These are phyloP conservation scores for Ariolimax columbianus DNA, from an alignment of 2,888 invertebrate genomes.

Conservation along the genomic window DNA sequence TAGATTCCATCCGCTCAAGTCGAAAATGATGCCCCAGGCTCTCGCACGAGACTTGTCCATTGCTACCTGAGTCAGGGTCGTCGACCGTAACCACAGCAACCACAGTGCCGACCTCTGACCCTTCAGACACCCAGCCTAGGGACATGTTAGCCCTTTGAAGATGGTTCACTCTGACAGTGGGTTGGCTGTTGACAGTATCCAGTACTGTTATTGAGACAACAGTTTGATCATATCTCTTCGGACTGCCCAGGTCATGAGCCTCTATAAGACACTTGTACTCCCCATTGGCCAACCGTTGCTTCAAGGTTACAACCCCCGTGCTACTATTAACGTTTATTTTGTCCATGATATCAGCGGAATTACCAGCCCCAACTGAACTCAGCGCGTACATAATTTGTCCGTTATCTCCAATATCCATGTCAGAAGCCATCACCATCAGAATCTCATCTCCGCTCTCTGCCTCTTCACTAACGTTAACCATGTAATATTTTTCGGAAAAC, in stretches of 20 bases:
- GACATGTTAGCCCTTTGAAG: constrained; percentile 40
- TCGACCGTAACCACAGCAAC: constrained; percentile 89
- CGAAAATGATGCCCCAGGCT: not conserved
- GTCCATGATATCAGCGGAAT: not conserved
- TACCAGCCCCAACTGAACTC: constrained; percentile 80
- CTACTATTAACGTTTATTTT: constrained; percentile 7
- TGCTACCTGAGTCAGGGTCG: constrained; percentile 81
- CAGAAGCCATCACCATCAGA: constrained; percentile 85
- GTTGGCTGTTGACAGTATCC: constrained; percentile 70
- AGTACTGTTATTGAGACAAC: constrained; percentile 63
- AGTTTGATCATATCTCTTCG: constrained; percentile 60
- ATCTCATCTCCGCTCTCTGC: constrained; percentile 89
- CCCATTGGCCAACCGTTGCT: constrained; percentile 73
- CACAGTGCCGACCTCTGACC: constrained; percentile 82
- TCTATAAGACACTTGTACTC: constrained; percentile 58
- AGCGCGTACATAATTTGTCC: constrained; percentile 96
- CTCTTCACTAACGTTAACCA: constrained; percentile 90
- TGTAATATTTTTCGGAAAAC: constrained; percentile 92
- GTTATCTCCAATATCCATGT: constrained; percentile 94
- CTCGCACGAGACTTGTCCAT: not conserved
- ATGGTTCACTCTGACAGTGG: constrained; percentile 62
- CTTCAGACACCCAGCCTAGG: constrained; percentile 32
- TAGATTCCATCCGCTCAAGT: not conserved
- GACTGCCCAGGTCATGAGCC: constrained; percentile 63
- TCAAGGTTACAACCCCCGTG: constrained; percentile 83